A percentile compares a stretch with the other conserved stretches of the same genome.
phyloP scores from a whole-genome alignment of 1,140 invertebrate genomes.

The Marisa cornuarietis region DNA sequence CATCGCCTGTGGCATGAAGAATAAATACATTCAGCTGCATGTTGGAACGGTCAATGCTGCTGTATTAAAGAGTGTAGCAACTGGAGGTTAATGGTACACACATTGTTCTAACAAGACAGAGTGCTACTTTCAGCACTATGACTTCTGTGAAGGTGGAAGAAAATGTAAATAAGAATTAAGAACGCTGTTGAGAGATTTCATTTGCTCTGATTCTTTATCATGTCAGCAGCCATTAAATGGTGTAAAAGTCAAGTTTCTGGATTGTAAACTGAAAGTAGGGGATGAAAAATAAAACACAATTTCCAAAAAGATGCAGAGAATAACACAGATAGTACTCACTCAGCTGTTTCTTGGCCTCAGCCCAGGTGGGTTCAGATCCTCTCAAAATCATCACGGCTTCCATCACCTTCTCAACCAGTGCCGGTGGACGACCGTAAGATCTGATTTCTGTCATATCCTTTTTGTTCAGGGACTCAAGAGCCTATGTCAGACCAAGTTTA shows the following conservation, averaged over 20 bases:
- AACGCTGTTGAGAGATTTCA: too few relatives aligned
- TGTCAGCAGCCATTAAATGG: too few relatives aligned
- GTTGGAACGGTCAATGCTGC: background rate
- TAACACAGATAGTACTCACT: conserved; percentile 63
- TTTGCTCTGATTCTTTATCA: too few relatives aligned
- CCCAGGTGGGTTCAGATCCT: conserved; percentile 81
- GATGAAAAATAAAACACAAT: background rate
- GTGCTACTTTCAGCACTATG: too few relatives aligned
- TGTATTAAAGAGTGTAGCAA: too few relatives aligned
- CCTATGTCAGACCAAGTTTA: conserved; percentile 65
- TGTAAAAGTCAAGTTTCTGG: too few relatives aligned
- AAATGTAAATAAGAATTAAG: too few relatives aligned
- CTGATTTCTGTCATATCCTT: conserved; percentile 89
- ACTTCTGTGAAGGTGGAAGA: too few relatives aligned
- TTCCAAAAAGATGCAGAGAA: too few relatives aligned
- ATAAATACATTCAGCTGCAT: background rate
- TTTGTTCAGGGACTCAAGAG: conserved; percentile 84
- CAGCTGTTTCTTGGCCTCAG: conserved; percentile 84
- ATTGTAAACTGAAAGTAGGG: background rate
- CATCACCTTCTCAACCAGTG: conserved; percentile 87
- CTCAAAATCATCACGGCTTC: conserved; percentile 88
- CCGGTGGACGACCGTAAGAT: conserved; percentile 83
- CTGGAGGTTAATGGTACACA: too few relatives aligned
- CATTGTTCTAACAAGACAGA: too few relatives aligned
- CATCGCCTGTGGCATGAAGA: conserved; percentile 58